phyloP scores from a whole-genome alignment of 1,140 invertebrate genomes.

The Philotrypesis tridentata region DNA sequence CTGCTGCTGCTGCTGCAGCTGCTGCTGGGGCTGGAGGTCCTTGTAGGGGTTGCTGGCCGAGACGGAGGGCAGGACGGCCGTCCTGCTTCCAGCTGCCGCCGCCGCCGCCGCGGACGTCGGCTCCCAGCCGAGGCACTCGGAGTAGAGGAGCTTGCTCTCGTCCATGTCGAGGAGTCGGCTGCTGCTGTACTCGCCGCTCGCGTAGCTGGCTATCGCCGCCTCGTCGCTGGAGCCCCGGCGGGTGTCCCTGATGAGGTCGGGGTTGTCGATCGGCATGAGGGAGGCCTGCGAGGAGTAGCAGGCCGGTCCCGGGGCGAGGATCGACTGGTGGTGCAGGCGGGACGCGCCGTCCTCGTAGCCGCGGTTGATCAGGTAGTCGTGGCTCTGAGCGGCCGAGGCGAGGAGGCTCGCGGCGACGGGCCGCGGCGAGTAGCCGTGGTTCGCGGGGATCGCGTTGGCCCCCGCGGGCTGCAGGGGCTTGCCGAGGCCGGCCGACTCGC shows the following conservation, averaged over 20 bases:
- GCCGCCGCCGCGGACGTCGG: slow-evolving; percentile 71
- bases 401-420: slow-evolving; percentile 6
- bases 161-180: slow-evolving; percentile 74
- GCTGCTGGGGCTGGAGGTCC: slow-evolving; percentile 38
- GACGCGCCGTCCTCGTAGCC: slow-evolving; percentile 30
- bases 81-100: slow-evolving; percentile 40
- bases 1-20: background rate
- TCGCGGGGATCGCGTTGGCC: background rate
- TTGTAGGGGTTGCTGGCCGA: slow-evolving; percentile 76
- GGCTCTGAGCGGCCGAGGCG: background rate
- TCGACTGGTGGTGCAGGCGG: slow-evolving; percentile 33
- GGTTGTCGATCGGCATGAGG: slow-evolving; percentile 80
- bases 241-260: slow-evolving; percentile 88
- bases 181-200: slow-evolving; percentile 56
- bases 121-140: slow-evolving; percentile 74
- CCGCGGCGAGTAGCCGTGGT: slow-evolving; percentile 54
- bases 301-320: slow-evolving; percentile 65
- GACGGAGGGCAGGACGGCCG: slow-evolving; percentile 51
- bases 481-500: slow-evolving; percentile 59
- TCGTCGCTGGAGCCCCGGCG: slow-evolving; percentile 66
- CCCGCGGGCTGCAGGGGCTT: slow-evolving; percentile 55
- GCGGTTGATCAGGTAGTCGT: slow-evolving; percentile 32
- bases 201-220: slow-evolving; percentile 57
- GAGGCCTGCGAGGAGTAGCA: slow-evolving; percentile 79
- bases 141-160: slow-evolving; percentile 85